These are phyloP conservation scores for Galeopterus variegatus DNA, from an alignment of 2,113 vertebrate species.

Conservation along the genomic window DNA sequence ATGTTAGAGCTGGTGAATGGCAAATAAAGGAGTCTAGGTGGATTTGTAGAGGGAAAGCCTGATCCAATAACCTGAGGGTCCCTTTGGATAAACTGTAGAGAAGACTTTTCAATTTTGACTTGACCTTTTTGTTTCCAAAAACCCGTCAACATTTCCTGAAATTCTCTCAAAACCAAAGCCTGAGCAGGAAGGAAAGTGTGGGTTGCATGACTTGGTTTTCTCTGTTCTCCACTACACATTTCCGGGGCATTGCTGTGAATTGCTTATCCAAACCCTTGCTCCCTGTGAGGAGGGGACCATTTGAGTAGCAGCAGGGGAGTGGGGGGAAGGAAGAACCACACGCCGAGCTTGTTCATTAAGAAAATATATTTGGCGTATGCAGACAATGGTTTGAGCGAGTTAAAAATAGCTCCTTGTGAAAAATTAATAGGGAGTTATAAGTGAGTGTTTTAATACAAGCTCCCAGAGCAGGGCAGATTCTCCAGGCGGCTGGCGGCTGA, in stretches of 20 bases:
- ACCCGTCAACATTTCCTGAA: conserved; percentile 34
- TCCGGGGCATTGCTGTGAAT: conserved; percentile 69
- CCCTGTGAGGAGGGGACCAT: conserved; percentile 69
- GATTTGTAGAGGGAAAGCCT: not conserved
- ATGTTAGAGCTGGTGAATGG: not conserved
- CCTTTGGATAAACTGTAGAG: not conserved
- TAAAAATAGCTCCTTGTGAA: conserved; percentile 86
- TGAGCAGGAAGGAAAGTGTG: not conserved
- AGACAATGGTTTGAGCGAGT: conserved; percentile 83
- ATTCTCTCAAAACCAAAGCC: conserved; percentile 53
- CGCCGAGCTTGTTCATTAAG: conserved; percentile 76
- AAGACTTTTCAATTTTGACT: conserved; percentile 7
- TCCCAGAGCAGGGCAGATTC: conserved; percentile 74
- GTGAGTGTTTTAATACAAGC: conserved; percentile 86
- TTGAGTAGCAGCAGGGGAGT: conserved; percentile 79
- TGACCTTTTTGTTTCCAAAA: conserved; percentile 49
- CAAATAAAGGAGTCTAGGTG: not conserved
- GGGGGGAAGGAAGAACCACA: conserved; percentile 77
- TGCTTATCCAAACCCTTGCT: conserved; percentile 62
- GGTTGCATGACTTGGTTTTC: not conserved
- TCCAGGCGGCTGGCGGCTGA: conserved; percentile 72
- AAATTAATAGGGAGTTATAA: conserved; percentile 86
- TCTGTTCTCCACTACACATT: conserved; percentile 61
- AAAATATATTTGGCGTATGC: conserved; percentile 83
- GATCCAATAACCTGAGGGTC: not conserved